Conservation (phyloP, 2,888 invertebrate species). For the Epicampocera succincta region DNA sequence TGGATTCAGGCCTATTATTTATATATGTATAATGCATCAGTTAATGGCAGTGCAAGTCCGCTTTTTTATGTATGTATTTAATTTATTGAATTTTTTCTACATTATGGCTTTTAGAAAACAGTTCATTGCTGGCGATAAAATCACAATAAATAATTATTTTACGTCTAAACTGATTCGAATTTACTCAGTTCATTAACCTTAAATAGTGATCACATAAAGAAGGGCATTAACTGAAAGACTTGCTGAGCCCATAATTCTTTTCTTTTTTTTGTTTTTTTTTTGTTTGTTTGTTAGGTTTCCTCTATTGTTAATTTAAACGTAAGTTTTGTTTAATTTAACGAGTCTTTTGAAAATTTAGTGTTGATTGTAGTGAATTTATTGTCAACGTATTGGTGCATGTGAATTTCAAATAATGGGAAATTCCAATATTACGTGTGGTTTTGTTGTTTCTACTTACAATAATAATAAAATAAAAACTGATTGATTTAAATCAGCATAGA, state of each 20-base stretch:
- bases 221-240: conserved; percentile 13
- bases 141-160: no score
- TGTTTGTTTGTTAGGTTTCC: not conserved
- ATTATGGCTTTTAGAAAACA: not conserved
- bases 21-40: no score
- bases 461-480: conserved; percentile 37
- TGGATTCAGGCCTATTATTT: no score
- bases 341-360: conserved; percentile 37
- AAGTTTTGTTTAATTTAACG: conserved; percentile 41
- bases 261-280: no score
- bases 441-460: conserved; percentile 43
- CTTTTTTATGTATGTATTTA: no score
- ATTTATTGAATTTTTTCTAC: not conserved
- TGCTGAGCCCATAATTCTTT: not conserved
- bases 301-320: conserved; percentile 35
- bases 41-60: no score
- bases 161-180: no score
- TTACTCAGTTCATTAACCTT: conserved; percentile 1
- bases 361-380: conserved; percentile 18
- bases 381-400: conserved; percentile 27
- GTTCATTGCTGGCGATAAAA: not conserved
- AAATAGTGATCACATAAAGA: not conserved
- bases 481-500: conserved; percentile 33
- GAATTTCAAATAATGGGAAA: conserved; percentile 66
- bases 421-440: conserved; percentile 66